phyloP scores from a whole-genome alignment of 2,888 invertebrate genomes.

The Digitonthophagus gazella region DNA sequence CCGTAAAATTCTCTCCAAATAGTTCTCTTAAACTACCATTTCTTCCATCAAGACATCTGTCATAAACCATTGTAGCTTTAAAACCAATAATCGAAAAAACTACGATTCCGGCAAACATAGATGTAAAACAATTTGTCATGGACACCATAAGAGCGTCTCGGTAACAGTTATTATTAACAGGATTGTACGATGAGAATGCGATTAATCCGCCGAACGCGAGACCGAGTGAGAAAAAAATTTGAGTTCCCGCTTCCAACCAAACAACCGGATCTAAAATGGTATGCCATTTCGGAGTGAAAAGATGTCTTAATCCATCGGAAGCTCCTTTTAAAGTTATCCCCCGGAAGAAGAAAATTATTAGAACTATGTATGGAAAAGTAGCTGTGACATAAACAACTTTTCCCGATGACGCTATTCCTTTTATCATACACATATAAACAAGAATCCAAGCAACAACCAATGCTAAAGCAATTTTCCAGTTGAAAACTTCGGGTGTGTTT shows the following conservation, averaged over 20 bases:
- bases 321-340: conserved; percentile 86
- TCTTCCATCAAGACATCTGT: conserved; percentile 66
- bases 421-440: conserved; percentile 95
- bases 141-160: conserved; percentile 92
- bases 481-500: conserved; percentile 80
- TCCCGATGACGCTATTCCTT: conserved; percentile 94
- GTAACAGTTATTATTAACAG: conserved; percentile 94
- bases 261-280: conserved; percentile 90
- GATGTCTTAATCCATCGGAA: conserved; percentile 78
- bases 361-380: conserved; percentile 92
- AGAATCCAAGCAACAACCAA: conserved; percentile 89
- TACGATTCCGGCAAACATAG: conserved; percentile 95
- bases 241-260: conserved; percentile 96
- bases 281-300: conserved; percentile 92
- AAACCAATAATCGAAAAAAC: conserved; percentile 95
- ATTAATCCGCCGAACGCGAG: conserved; percentile 94
- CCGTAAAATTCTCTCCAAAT: conserved; percentile 55
- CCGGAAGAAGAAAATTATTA: conserved; percentile 93
- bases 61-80: conserved; percentile 83
- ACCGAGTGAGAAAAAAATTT: conserved; percentile 95
- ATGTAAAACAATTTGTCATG: conserved; percentile 89
- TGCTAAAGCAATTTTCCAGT: conserved; percentile 87
- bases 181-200: conserved; percentile 95
- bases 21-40: conserved; percentile 60
- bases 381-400: conserved; percentile 97